A percentile compares a stretch with the other conserved stretches of the same genome.
Conservation (phyloP, 2,797 vertebrate genomes). For the Galaxias olidus region DNA sequence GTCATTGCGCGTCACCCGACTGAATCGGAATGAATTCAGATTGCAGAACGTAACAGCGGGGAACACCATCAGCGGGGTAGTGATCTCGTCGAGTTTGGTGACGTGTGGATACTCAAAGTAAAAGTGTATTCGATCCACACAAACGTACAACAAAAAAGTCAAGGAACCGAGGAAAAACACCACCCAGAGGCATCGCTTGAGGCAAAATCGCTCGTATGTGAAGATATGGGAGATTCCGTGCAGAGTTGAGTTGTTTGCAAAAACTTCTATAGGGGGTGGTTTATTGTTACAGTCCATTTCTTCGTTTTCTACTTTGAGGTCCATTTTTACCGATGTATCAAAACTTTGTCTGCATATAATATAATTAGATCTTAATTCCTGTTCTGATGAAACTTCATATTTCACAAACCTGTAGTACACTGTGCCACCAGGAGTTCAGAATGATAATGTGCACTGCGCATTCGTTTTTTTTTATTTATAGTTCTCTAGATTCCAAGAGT, state of each 20-base stretch:
- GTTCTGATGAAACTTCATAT: not conserved
- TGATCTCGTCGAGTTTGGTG: slow-evolving; percentile 94
- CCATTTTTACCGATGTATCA: slow-evolving; percentile 73
- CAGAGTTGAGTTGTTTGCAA: slow-evolving; percentile 92
- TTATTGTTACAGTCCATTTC: slow-evolving; percentile 81
- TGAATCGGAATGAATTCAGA: slow-evolving; percentile 98
- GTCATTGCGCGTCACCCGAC: slow-evolving; percentile 93
- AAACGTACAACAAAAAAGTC: slow-evolving; percentile 88
- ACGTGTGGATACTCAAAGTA: slow-evolving; percentile 96
- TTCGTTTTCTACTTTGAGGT: slow-evolving; percentile 90
- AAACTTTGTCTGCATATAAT: too few species aligned
- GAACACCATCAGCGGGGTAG: slow-evolving; percentile 87
- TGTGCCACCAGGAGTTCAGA: too few species aligned
- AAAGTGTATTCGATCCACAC: slow-evolving; percentile 93
- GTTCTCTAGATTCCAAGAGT: not conserved
- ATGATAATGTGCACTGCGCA: not conserved
- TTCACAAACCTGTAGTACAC: too few species aligned
- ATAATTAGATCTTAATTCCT: not conserved
- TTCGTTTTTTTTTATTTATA: slow-evolving; percentile 4
- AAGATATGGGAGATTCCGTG: slow-evolving; percentile 98
- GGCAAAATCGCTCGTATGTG: slow-evolving; percentile 88
- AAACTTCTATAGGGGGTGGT: slow-evolving; percentile 91
- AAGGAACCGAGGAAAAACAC: slow-evolving; percentile 91
- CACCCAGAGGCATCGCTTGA: slow-evolving; percentile 90
- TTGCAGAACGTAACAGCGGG: slow-evolving; percentile 97